phyloP scores from a whole-genome alignment of 2,113 vertebrate genomes.

The Rhea americana region DNA sequence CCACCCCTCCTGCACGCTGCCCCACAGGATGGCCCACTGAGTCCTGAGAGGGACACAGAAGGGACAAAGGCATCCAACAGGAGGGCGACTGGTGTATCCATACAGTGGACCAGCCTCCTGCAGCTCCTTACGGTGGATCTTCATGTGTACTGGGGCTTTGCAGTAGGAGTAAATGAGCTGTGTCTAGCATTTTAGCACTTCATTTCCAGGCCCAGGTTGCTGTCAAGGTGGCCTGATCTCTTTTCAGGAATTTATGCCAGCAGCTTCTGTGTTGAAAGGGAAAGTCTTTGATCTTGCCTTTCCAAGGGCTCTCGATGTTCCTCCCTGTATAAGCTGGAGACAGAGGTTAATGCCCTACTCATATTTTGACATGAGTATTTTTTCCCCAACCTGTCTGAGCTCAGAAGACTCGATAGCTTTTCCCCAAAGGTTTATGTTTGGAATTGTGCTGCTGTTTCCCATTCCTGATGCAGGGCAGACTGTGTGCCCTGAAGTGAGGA shows the following conservation, averaged over 20 bases:
- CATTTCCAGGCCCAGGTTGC: not conserved
- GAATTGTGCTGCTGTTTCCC: slow-evolving; percentile 14
- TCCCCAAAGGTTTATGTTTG: slow-evolving; percentile 36
- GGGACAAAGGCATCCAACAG: not conserved
- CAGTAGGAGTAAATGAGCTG: not conserved
- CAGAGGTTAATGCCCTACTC: not conserved
- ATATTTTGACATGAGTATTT: not conserved
- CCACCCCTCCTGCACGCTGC: not conserved
- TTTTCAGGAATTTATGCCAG: not conserved
- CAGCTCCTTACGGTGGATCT: not conserved
- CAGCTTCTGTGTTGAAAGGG: not conserved
- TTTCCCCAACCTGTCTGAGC: not conserved
- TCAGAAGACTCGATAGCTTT: not conserved
- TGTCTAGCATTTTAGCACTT: not conserved
- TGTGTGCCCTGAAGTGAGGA: not conserved
- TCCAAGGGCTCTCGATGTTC: not conserved
- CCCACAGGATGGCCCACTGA: not conserved
- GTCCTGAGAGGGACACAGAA: not conserved
- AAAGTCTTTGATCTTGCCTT: not conserved
- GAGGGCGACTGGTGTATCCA: not conserved
- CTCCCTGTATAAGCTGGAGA: not conserved
- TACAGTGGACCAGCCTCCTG: not conserved
- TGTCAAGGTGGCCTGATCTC: not conserved
- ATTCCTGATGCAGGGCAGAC: not conserved
- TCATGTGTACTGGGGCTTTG: not conserved